Conservation (phyloP, 2,113 vertebrate genomes). For the Zapus hudsonius region DNA sequence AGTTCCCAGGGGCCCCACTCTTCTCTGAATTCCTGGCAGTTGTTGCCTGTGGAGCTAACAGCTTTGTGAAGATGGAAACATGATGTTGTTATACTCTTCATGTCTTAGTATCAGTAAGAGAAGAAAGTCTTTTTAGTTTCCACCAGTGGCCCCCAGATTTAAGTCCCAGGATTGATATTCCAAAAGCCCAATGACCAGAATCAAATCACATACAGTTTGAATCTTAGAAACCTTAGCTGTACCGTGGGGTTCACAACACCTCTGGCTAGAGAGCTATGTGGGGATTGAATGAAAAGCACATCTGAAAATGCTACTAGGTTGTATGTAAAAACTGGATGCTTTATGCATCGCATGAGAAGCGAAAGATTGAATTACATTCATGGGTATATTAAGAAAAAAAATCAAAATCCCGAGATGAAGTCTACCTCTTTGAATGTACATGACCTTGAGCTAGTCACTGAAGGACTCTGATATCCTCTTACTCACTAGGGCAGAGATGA, state of each 20-base stretch:
- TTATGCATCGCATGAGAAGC: neutral
- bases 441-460: neutral
- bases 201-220: slow-evolving; percentile 1
- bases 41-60: neutral
- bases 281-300: slow-evolving; percentile 1
- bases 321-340: neutral
- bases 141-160: neutral
- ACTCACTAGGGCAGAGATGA: neutral
- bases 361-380: neutral
- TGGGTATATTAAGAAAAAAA: neutral
- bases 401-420: neutral
- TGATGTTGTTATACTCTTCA: neutral
- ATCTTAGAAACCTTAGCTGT: neutral
- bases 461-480: neutral
- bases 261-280: neutral
- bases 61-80: neutral
- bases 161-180: neutral
- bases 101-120: neutral
- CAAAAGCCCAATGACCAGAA: neutral
- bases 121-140: neutral
- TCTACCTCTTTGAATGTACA: neutral
- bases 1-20: neutral
- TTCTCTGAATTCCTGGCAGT: neutral
- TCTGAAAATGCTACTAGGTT: neutral
- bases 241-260: neutral